A percentile compares a stretch with the other conserved stretches of the same genome.
phyloP scores from a whole-genome alignment of 2,113 vertebrate genomes.

The Dicaeum eximium region DNA sequence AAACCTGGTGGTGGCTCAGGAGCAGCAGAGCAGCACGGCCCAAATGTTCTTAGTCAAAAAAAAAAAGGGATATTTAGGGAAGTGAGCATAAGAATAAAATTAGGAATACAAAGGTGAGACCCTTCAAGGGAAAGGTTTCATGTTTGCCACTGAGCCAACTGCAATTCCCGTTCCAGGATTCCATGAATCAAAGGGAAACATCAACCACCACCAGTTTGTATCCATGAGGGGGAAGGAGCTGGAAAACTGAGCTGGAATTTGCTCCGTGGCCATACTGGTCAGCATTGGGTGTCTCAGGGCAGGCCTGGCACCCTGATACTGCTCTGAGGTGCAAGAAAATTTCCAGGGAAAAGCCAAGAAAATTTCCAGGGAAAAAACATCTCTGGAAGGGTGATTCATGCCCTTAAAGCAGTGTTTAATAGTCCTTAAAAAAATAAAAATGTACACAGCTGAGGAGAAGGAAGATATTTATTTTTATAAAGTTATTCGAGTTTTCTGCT shows the following conservation, averaged over 20 bases:
- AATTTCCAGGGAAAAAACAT: background rate
- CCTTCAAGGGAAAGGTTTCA: rapidly evolving
- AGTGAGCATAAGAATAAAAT: background rate
- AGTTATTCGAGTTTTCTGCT: background rate
- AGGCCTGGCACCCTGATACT: background rate
- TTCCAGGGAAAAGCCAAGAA: background rate
- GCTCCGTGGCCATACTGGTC: rapidly evolving
- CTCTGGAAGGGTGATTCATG: background rate
- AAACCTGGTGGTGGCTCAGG: background rate
- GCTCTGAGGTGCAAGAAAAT: background rate
- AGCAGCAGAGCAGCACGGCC: rapidly evolving
- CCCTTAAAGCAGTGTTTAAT: background rate
- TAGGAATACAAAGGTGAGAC: rapidly evolving
- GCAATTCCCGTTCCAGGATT: background rate
- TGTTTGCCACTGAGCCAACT: rapidly evolving
- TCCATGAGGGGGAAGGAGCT: background rate
- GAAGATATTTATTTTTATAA: background rate
- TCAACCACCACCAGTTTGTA: rapidly evolving
- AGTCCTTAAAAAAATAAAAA: rapidly evolving
- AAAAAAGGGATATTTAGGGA: background rate
- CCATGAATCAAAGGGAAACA: background rate
- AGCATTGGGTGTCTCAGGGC: background rate
- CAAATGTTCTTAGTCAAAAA: background rate
- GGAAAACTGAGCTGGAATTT: background rate
- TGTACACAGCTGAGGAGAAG: background rate